These are phyloP conservation scores for Acronicta alni DNA, from an alignment of 2,888 invertebrate genomes.

Conservation along the genomic window DNA sequence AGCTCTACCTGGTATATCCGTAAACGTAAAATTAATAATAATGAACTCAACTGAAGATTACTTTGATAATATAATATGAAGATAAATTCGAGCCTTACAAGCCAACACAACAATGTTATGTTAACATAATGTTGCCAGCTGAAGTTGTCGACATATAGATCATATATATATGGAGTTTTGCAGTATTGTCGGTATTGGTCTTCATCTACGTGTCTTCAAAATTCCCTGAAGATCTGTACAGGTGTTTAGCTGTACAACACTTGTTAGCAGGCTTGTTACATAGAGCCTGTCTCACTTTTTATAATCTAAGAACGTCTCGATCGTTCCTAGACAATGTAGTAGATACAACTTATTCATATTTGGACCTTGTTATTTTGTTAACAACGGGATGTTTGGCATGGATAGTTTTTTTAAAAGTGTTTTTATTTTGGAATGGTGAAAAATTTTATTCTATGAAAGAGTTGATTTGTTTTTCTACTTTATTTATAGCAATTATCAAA, in stretches of 20 bases:
- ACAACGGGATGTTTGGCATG: conserved; percentile 44
- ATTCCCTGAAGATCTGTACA: conserved; percentile 36
- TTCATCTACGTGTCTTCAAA: conserved; percentile 28
- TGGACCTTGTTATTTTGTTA: conserved; percentile 47
- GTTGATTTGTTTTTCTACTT: conserved; percentile 30
- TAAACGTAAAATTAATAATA: background rate
- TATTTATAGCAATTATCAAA: conserved; percentile 41
- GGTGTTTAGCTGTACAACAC: conserved; percentile 45
- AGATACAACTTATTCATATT: conserved; percentile 13
- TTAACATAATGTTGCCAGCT: conserved; percentile 11
- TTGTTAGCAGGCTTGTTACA: conserved; percentile 35
- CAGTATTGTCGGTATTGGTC: conserved; percentile 5
- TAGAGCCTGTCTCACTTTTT: conserved; percentile 27
- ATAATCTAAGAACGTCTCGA: conserved; percentile 10
- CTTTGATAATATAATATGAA: background rate
- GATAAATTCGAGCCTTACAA: background rate
- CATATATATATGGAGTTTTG: conserved; percentile 15
- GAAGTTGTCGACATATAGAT: conserved; percentile 11
- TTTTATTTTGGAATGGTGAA: conserved; percentile 49
- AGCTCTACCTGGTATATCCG: background rate
- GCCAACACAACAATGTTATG: conserved; percentile 18
- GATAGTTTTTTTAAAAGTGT: conserved; percentile 55
- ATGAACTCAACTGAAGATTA: background rate
- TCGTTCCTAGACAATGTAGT: background rate
- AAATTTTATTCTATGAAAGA: conserved; percentile 50